A percentile compares a stretch with the other conserved stretches of the same genome.
Evolutionary conservation across 2,113 vertebrate genomes (phyloP).

Genomic region (Rhinoptilus africanus): DNA sequence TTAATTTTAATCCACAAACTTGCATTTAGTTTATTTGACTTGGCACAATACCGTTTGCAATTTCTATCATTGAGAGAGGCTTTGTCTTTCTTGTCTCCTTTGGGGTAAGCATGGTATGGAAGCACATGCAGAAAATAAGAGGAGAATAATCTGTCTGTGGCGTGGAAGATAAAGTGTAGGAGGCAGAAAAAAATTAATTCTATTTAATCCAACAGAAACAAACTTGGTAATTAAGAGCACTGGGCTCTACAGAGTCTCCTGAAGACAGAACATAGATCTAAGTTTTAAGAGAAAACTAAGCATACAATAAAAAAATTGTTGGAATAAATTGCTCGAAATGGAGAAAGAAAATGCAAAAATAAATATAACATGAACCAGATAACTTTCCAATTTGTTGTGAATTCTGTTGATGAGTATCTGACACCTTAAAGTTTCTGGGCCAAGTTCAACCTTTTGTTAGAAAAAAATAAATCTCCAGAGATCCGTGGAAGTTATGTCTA

Average conservation of each 20-base stretch:
- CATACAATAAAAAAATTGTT: neutral
- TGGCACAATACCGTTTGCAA: neutral
- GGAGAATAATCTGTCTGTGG: neutral
- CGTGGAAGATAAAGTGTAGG: neutral
- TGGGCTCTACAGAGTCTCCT: neutral
- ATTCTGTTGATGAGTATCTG: neutral
- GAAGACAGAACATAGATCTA: neutral
- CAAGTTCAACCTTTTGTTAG: neutral
- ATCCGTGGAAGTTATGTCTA: neutral
- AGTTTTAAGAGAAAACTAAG: neutral
- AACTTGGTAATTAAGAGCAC: neutral
- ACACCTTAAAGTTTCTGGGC: neutral
- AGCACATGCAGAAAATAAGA: neutral
- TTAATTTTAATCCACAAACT: neutral
- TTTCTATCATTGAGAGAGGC: neutral
- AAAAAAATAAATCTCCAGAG: neutral
- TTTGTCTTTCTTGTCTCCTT: neutral
- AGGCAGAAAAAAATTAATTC: neutral
- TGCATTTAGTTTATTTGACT: neutral
- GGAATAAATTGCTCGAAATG: neutral
- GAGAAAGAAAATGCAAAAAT: neutral
- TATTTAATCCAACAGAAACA: neutral
- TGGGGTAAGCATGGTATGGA: neutral
- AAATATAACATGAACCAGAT: neutral
- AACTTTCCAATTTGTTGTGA: neutral